A percentile compares a stretch with the other conserved stretches of the same genome.
phyloP scores from a whole-genome alignment of 2,888 invertebrate species.

The Coelopa pilipes region DNA sequence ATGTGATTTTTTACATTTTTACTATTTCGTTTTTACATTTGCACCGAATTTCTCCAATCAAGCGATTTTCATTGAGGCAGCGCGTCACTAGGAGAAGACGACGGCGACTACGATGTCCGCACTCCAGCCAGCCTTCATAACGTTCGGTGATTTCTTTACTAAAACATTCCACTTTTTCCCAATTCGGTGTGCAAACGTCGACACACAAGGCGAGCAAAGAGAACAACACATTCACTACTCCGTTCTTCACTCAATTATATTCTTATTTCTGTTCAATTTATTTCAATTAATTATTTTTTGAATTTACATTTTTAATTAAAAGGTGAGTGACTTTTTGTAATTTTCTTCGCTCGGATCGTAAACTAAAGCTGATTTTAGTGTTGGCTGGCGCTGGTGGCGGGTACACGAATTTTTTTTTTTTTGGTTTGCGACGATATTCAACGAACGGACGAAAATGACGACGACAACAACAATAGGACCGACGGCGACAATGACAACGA shows the following conservation, averaged over 20 bases:
- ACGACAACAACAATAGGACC: neutral
- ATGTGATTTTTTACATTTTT: neutral
- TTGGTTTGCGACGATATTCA: too few species aligned
- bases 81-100: too few species aligned
- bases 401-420: conserved; percentile 10
- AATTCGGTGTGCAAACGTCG: conserved; percentile 37
- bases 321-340: conserved; percentile 19
- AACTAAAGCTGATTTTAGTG: conserved; percentile 1
- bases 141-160: too few species aligned
- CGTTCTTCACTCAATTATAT: conserved; percentile 7
- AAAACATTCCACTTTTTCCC: conserved; percentile 3
- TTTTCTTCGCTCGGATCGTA: too few species aligned
- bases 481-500: conserved; percentile 10
- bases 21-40: neutral
- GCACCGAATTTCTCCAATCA: conserved; percentile 3
- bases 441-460: neutral
- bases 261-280: neutral
- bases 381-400: conserved; percentile 12
- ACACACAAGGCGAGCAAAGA: conserved; percentile 21
- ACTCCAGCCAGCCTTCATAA: conserved; percentile 4
- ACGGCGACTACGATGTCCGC: neutral
- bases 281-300: neutral
- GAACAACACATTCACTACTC: too few species aligned
- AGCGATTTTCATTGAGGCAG: too few species aligned
- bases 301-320: conserved; percentile 32